Base-by-base conservation (phyloP, 2,113 vertebrate species). In the Myotis davidii region DNA sequence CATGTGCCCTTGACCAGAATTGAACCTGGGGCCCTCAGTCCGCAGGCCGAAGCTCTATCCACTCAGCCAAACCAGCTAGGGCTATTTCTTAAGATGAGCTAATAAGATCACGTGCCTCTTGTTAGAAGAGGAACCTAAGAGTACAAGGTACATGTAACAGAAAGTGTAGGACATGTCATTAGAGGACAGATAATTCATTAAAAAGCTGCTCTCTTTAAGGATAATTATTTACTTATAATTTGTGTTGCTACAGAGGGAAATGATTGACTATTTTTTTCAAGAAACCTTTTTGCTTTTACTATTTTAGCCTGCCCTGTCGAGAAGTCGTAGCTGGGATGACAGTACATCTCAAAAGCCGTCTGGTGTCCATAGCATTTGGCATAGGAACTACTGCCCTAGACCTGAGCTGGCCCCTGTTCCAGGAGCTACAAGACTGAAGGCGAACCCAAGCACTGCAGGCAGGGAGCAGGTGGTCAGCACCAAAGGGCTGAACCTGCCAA, bases 251-350 rank as follows among this genome's bases (percentile, higher is more conserved):
- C 27, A 83, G 37, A 54, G 27, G 39, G 18, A 94, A 82, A 56
- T 77, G 13, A 54, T 91, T 61, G 27, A 20, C 67, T 77, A 7
- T 89, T 78, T 93, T 61, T 27, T 94, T 70, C 20, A 88, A 76
- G n/a, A 91, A 73, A 90, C n/a, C 0, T 39, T 74, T 52, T 54
- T 87, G 27, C 54, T 88, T 90, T 64, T 83, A n/a, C 52, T 34
- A 59, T 85, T 95, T 10, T 97, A 99, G 99, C 54, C 77, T 42
- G 23, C 96, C 39, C 98, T 98, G 52, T 95, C 97, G 52, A 99
- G 98, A 96, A 99, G 98, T 97, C 96, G 82, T 74, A 92, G 98
- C 84, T 99, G 99, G 99, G 98, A 98, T 42, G 97, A 98, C 59
- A 97, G 0, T 81, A 65, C 0, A 23, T 27, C 67, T 93, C 94